phyloP scores from a whole-genome alignment of 1,140 invertebrate genomes.

The Trichogramma pretiosum region DNA sequence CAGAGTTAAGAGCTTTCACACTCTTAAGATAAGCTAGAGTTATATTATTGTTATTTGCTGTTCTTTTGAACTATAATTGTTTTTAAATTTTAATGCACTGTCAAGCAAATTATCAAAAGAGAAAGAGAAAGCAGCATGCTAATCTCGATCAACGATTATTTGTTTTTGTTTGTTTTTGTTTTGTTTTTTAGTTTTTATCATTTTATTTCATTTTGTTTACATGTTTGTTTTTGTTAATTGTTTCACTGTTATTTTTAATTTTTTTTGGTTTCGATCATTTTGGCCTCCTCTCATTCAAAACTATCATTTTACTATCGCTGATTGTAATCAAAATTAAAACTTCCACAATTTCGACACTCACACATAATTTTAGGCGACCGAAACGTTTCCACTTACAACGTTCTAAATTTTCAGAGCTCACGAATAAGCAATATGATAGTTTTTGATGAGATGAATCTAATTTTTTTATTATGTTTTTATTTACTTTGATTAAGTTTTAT shows the following conservation, averaged over 20 bases:
- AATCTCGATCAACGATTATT: too few relatives aligned
- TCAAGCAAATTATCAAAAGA: constrained; percentile 7
- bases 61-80: constrained; percentile 18
- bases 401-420: neutral
- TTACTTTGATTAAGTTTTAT: constrained; percentile 11
- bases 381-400: neutral
- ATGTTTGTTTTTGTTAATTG: constrained; percentile 11
- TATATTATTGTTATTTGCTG: constrained; percentile 5
- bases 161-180: too few relatives aligned
- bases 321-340: neutral
- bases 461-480: constrained; percentile 6
- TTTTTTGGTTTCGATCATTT: constrained; percentile 6
- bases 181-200: constrained; percentile 11
- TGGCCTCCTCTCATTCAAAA: constrained; percentile 11
- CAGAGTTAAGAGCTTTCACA: constrained; percentile 14
- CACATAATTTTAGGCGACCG: neutral
- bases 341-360: neutral
- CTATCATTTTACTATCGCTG: neutral
- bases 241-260: constrained; percentile 13
- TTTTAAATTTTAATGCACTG: constrained; percentile 7
- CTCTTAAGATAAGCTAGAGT: constrained; percentile 20
- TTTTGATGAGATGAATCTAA: constrained; percentile 14
- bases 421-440: constrained; percentile 6
- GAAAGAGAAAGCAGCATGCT: neutral
- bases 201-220: constrained; percentile 14